Evolutionary conservation across 2,113 vertebrate genomes (phyloP).

Genomic region (Bostrychus sinensis): DNA sequence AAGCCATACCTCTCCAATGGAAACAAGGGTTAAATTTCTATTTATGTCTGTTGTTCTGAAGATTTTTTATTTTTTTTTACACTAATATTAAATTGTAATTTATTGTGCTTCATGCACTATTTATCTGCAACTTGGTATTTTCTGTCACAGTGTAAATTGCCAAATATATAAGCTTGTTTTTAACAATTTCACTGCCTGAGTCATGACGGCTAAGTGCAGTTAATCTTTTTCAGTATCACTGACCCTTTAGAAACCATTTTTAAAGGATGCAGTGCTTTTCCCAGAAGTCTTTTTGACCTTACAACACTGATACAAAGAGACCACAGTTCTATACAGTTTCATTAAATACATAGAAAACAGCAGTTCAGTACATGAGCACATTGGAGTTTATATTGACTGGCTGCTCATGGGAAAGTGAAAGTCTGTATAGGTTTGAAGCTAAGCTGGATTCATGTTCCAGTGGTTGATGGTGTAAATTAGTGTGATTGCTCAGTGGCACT

Average conservation of each 20-base stretch:
- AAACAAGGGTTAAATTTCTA: no score
- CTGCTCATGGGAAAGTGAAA: background rate
- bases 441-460: background rate
- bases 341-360: background rate
- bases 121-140: background rate
- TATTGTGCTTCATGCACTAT: no score
- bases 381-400: background rate
- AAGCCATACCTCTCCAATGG: no score
- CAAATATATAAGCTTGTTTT: conserved; percentile 19
- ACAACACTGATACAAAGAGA: conserved; percentile 5
- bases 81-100: no score
- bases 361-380: no score
- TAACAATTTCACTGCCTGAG: conserved; percentile 9
- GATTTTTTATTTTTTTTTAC: no score
- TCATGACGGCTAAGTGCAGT: conserved; percentile 32
- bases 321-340: background rate
- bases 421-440: background rate
- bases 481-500: background rate
- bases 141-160: background rate
- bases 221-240: conserved; percentile 21
- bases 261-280: conserved; percentile 2
- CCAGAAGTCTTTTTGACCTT: background rate
- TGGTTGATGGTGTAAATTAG: background rate
- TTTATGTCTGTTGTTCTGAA: no score
- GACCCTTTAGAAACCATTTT: conserved; percentile 4